These are phyloP conservation scores for Drosophila albomicans DNA, from an alignment of 1,140 invertebrate species.

Conservation along the genomic window DNA sequence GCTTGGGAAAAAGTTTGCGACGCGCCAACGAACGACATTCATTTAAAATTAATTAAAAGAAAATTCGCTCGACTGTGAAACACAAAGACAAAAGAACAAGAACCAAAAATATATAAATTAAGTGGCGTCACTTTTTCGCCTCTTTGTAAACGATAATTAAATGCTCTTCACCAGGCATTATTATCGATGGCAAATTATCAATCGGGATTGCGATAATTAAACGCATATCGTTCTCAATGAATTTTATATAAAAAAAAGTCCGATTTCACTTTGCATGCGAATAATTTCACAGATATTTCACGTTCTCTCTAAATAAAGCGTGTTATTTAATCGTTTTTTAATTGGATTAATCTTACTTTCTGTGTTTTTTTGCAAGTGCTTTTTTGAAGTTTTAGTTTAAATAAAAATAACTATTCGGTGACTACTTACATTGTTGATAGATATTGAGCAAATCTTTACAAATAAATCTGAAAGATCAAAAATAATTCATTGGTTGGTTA, in stretches of 20 bases:
- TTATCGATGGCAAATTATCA: slow-evolving; percentile 16
- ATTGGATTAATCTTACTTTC: too few relatives aligned
- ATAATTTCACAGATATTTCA: not conserved
- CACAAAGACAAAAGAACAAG: slow-evolving; percentile 75
- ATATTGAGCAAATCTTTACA: too few relatives aligned
- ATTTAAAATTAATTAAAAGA: slow-evolving; percentile 84
- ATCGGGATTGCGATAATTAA: slow-evolving; percentile 6
- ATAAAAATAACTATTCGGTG: too few relatives aligned
- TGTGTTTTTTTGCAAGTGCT: too few relatives aligned
- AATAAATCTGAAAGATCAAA: too few relatives aligned
- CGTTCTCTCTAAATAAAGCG: not conserved
- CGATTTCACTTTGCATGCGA: not conserved
- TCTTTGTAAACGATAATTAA: slow-evolving; percentile 32
- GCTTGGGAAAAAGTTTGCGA: slow-evolving; percentile 74
- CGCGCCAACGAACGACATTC: slow-evolving; percentile 78
- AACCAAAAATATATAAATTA: slow-evolving; percentile 52
- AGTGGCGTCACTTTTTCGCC: slow-evolving; percentile 19
- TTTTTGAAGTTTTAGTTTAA: too few relatives aligned
- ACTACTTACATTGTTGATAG: too few relatives aligned
- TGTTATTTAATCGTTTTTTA: too few relatives aligned
- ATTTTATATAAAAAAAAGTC: not conserved
- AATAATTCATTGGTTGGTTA: too few relatives aligned
- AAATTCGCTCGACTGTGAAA: slow-evolving; percentile 82
- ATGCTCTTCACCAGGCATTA: slow-evolving; percentile 21
- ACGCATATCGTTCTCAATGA: not conserved